Percentiles rank a stretch among this genome's conserved stretches.
Conservation (phyloP, 2,888 invertebrate species). For the Euspilapteryx auroguttella region DNA sequence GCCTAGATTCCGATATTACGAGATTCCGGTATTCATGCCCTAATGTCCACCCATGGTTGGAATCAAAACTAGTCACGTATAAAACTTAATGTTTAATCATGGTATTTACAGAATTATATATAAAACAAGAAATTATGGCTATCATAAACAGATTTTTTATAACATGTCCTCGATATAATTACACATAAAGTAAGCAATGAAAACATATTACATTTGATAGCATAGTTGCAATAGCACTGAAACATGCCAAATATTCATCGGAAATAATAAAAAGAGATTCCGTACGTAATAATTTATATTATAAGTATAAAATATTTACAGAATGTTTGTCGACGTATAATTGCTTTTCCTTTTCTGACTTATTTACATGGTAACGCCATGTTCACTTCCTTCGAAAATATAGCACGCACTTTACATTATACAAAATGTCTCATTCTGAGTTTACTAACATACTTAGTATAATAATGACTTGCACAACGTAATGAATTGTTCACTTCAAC, state of each 20-base stretch:
- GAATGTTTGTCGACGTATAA: conserved; percentile 41
- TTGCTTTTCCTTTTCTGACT: conserved; percentile 14
- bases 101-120: conserved; percentile 60
- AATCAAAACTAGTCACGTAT: conserved; percentile 53
- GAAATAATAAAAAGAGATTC: conserved; percentile 53
- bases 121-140: conserved; percentile 61
- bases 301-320: conserved; percentile 44
- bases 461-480: too few species aligned
- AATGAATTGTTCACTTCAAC: too few species aligned
- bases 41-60: too few species aligned
- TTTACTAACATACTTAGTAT: too few species aligned
- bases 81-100: conserved; percentile 62
- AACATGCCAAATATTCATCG: conserved; percentile 28
- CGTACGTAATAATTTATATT: conserved; percentile 33
- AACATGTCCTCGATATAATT: conserved; percentile 58
- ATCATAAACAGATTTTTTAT: conserved; percentile 55
- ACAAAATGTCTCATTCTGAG: too few species aligned
- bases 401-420: too few species aligned
- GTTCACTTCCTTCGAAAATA: too few species aligned
- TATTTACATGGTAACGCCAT: background rate
- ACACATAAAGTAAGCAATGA: conserved; percentile 51
- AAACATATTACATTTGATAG: conserved; percentile 44
- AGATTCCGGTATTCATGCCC: too few species aligned
- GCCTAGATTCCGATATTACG: too few species aligned
- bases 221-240: conserved; percentile 44